Evolutionary conservation across 2,888 invertebrate genomes (phyloP).

Genomic region (Allophyes oxyacanthae): DNA sequence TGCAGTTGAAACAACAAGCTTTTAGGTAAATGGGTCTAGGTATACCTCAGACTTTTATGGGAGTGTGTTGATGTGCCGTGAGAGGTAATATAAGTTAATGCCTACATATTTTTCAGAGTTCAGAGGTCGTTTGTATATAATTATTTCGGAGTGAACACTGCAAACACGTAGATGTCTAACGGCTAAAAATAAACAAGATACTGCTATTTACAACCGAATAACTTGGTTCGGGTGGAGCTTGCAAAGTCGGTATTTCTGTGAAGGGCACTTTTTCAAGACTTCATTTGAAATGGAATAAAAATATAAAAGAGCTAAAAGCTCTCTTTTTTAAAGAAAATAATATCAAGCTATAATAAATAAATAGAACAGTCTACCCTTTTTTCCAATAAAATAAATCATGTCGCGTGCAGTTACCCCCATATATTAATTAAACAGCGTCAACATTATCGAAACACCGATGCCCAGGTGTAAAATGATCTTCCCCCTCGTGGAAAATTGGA

Average conservation of each 20-base stretch:
- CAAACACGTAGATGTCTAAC: too few relatives aligned
- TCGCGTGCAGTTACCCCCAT: constrained; percentile 35
- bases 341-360: too few relatives aligned
- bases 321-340: too few relatives aligned
- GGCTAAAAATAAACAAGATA: too few relatives aligned
- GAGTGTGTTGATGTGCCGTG: constrained; percentile 7
- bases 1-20: constrained; percentile 44
- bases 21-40: constrained; percentile 52
- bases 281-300: neutral
- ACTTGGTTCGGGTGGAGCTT: too few relatives aligned
- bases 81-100: constrained; percentile 37
- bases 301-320: neutral
- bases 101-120: constrained; percentile 15
- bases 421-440: constrained; percentile 66
- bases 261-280: too few relatives aligned
- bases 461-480: constrained; percentile 71
- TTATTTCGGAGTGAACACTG: neutral
- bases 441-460: constrained; percentile 56
- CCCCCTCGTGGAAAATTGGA: constrained; percentile 67
- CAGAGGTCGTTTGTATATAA: neutral
- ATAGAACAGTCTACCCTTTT: neutral
- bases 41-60: constrained; percentile 31
- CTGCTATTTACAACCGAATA: too few relatives aligned
- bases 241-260: too few relatives aligned
- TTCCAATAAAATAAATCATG: constrained; percentile 31